These are phyloP conservation scores for Hippolais icterina DNA, from an alignment of 2,113 vertebrate species.

Conservation along the genomic window DNA sequence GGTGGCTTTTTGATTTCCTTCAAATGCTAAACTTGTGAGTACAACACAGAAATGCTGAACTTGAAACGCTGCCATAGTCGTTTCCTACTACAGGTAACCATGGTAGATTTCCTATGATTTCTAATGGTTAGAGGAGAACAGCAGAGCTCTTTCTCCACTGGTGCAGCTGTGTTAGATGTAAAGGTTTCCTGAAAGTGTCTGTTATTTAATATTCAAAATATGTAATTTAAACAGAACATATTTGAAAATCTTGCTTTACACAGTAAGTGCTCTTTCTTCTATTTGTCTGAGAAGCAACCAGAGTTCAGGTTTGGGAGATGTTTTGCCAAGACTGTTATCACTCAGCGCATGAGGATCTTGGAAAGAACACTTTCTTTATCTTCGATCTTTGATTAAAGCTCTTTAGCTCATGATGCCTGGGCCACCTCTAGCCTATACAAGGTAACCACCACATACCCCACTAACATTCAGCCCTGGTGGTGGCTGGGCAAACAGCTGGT, in stretches of 20 bases:
- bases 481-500: not conserved
- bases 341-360: accelerated
- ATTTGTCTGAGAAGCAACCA: not conserved
- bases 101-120: not conserved
- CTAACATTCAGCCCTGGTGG: not conserved
- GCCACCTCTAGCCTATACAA: not conserved
- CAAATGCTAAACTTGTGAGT: not conserved
- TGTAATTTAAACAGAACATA: not conserved
- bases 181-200: not conserved
- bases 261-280: not conserved
- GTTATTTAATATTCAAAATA: not conserved
- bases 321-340: not conserved
- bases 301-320: not conserved
- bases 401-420: not conserved
- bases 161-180: not conserved
- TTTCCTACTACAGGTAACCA: not conserved
- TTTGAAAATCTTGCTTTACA: not conserved
- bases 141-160: not conserved
- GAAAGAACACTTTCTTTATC: not conserved
- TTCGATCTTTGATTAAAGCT: not conserved
- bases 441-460: not conserved
- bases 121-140: not conserved
- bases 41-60: not conserved
- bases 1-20: not conserved
- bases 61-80: not conserved